Evolutionary conservation across 2,797 vertebrate species (phyloP).

Genomic region (Poeciliopsis gracilis): DNA sequence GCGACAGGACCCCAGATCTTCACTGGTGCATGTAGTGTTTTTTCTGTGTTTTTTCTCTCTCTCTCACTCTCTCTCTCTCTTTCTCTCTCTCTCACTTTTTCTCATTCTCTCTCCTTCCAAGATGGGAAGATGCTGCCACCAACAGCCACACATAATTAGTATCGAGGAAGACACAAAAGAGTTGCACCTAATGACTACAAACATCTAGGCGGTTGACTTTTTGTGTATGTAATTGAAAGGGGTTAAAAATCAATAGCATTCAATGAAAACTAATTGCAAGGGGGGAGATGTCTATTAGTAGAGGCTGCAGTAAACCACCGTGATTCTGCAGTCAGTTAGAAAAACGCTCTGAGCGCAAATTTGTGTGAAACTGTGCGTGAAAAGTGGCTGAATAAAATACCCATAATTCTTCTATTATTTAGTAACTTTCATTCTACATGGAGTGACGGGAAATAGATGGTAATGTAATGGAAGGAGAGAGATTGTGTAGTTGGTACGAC

Average conservation of each 20-base stretch:
- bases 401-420: slow-evolving; percentile 82
- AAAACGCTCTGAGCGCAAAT: slow-evolving; percentile 75
- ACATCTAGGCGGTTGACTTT: slow-evolving; percentile 80
- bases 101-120: slow-evolving; percentile 32
- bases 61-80: slow-evolving; percentile 52
- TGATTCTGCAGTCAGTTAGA: slow-evolving; percentile 74
- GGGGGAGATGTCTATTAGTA: slow-evolving; percentile 69
- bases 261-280: slow-evolving; percentile 83
- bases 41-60: slow-evolving; percentile 61
- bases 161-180: slow-evolving; percentile 82
- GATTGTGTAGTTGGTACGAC: slow-evolving; percentile 29
- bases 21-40: slow-evolving; percentile 81
- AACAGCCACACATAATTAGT: slow-evolving; percentile 83
- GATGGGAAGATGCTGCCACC: slow-evolving; percentile 66
- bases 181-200: slow-evolving; percentile 81
- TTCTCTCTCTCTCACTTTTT: slow-evolving; percentile 45
- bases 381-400: slow-evolving; percentile 79
- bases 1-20: slow-evolving; percentile 70
- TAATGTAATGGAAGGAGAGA: slow-evolving; percentile 45
- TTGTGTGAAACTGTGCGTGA: slow-evolving; percentile 84
- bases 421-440: slow-evolving; percentile 67
- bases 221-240: slow-evolving; percentile 80
- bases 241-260: slow-evolving; percentile 82
- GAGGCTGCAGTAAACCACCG: slow-evolving; percentile 49
- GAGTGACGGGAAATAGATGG: slow-evolving; percentile 60